Conservation (phyloP, 2,888 invertebrate genomes). For the Sturmia bella region DNA sequence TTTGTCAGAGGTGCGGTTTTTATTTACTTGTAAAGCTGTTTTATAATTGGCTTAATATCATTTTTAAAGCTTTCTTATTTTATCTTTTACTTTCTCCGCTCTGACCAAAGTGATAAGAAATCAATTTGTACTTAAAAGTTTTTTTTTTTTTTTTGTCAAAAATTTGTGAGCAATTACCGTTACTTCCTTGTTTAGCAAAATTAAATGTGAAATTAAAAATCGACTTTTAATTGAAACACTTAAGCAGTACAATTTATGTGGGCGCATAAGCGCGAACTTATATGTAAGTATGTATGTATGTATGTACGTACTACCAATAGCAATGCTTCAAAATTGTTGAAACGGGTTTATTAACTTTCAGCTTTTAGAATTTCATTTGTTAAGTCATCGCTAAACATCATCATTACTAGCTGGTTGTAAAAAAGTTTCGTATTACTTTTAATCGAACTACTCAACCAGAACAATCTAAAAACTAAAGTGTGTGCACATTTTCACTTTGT, state of each 20-base stretch:
- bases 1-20: too few relatives aligned
- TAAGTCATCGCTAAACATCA: constrained; percentile 43
- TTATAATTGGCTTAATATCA: too few relatives aligned
- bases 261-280: constrained; percentile 24
- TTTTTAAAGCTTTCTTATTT: too few relatives aligned
- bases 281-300: background rate
- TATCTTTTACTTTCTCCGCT: too few relatives aligned
- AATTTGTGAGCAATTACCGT: too few relatives aligned
- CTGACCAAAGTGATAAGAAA: too few relatives aligned
- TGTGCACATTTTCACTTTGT: constrained; percentile 8
- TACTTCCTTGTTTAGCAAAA: too few relatives aligned
- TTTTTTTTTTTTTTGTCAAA: too few relatives aligned
- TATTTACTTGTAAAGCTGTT: too few relatives aligned
- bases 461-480: constrained; percentile 43
- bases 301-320: constrained; percentile 24
- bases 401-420: constrained; percentile 29
- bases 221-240: constrained; percentile 47
- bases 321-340: background rate
- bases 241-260: constrained; percentile 41
- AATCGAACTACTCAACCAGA: constrained; percentile 64
- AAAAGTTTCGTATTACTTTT: constrained; percentile 49
- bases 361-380: constrained; percentile 27
- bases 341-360: constrained; percentile 50
- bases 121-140: too few relatives aligned
- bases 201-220: constrained; percentile 5